phyloP scores from a whole-genome alignment of 2,888 invertebrate genomes.

The Volucella inanis region DNA sequence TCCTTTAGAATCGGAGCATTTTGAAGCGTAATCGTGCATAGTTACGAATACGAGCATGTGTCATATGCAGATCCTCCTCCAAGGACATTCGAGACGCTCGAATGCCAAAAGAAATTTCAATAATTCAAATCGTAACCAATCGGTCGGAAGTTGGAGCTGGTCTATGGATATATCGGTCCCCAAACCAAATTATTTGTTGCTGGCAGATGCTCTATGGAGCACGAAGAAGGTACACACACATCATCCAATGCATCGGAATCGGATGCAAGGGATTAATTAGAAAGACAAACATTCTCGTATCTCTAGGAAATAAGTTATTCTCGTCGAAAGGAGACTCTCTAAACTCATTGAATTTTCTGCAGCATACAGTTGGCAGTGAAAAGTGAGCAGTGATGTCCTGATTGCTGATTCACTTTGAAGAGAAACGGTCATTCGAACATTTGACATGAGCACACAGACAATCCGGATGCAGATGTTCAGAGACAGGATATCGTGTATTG shows the following conservation, averaged over 20 bases:
- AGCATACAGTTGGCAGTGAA: background rate
- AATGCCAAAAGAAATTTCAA: constrained; percentile 63
- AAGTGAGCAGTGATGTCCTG: constrained; percentile 28
- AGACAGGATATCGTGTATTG: background rate
- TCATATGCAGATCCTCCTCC: constrained; percentile 61
- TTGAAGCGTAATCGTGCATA: constrained; percentile 51
- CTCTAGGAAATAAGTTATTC: constrained; percentile 49
- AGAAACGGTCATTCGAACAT: background rate
- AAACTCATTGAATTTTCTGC: constrained; percentile 19
- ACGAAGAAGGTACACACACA: constrained; percentile 1
- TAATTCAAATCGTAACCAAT: constrained; percentile 71
- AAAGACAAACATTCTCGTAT: constrained; percentile 61
- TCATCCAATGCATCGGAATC: constrained; percentile 1
- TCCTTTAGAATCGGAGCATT: background rate
- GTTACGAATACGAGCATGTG: constrained; percentile 42
- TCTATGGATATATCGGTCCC: background rate
- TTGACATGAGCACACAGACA: constrained; percentile 2
- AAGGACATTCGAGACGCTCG: constrained; percentile 37
- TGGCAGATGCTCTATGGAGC: constrained; percentile 28
- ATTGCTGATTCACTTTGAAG: constrained; percentile 32
- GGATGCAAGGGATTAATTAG: constrained; percentile 66
- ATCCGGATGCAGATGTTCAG: background rate
- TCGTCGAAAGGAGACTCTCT: constrained; percentile 13
- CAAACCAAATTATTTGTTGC: constrained; percentile 48
- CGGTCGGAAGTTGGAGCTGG: constrained; percentile 49